A percentile compares a stretch with the other conserved stretches of the same genome.
Conservation (phyloP, 2,888 invertebrate species). For the Ophion ventricosus region DNA sequence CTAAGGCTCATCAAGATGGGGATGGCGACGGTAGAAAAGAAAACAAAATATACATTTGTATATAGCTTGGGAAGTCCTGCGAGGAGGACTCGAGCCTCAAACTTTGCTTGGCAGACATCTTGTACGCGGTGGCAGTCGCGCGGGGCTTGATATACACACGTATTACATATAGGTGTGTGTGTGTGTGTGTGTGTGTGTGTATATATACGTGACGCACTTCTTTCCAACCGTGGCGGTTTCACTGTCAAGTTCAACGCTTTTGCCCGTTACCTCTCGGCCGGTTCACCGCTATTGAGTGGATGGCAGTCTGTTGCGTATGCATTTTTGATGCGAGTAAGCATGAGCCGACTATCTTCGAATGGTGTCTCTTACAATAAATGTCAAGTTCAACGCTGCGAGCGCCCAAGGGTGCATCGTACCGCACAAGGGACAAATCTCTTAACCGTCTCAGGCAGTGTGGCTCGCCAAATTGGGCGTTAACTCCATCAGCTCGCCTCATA, state of each 20-base stretch:
- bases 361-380: too few relatives aligned
- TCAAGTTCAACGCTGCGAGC: constrained; percentile 29
- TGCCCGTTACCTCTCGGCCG: too few relatives aligned
- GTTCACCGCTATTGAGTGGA: too few relatives aligned
- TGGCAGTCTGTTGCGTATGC: too few relatives aligned
- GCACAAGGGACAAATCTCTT: not conserved
- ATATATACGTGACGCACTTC: not conserved
- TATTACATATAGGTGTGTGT: not conserved
- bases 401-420: not conserved
- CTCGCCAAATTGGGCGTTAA: not conserved
- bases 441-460: not conserved
- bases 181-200: not conserved
- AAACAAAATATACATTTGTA: not conserved
- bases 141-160: not conserved
- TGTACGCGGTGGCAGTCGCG: not conserved
- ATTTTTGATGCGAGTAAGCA: too few relatives aligned
- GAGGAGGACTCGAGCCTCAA: too few relatives aligned
- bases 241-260: constrained; percentile 40
- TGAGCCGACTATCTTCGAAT: too few relatives aligned
- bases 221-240: not conserved
- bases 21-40: not conserved
- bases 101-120: too few relatives aligned
- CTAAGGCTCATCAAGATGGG: not conserved
- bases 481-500: not conserved
- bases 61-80: too few relatives aligned